phyloP scores from a whole-genome alignment of 2,888 invertebrate genomes.

The Campopleginae sp. region DNA sequence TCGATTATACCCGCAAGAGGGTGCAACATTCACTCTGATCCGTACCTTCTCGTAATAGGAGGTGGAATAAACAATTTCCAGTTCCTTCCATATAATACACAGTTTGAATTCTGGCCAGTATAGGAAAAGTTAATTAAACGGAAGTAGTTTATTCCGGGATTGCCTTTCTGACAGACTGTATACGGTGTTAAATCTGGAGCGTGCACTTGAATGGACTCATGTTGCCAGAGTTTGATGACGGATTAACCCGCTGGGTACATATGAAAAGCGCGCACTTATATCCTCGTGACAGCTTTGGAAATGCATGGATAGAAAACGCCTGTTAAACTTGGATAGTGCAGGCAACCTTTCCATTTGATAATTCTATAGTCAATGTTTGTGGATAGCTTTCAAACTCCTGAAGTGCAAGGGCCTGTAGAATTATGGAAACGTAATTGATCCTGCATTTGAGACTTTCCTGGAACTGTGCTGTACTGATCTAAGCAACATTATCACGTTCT shows the following conservation, averaged over 20 bases:
- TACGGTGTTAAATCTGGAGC: neutral
- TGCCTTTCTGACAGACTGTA: neutral
- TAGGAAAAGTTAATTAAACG: neutral
- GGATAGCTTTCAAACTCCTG: neutral
- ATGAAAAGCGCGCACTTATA: neutral
- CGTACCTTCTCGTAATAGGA: neutral
- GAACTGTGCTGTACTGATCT: neutral
- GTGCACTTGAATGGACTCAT: neutral
- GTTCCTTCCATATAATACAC: neutral
- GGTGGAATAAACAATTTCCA: neutral
- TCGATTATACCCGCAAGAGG: neutral
- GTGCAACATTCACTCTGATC: neutral
- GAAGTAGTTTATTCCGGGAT: neutral
- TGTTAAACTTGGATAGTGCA: neutral
- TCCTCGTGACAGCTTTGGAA: neutral
- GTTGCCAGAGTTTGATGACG: neutral
- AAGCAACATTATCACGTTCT: neutral
- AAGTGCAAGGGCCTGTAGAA: neutral
- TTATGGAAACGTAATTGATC: slow-evolving; percentile 10
- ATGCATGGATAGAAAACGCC: neutral
- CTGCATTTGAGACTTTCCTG: neutral
- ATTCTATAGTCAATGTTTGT: neutral
- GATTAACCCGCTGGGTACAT: neutral
- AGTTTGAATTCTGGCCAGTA: neutral
- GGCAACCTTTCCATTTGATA: neutral